Evolutionary conservation across 1,140 invertebrate genomes (phyloP), one percentile per base, ranked within the genome.

Genomic region (Nomia melanderi): DNA sequence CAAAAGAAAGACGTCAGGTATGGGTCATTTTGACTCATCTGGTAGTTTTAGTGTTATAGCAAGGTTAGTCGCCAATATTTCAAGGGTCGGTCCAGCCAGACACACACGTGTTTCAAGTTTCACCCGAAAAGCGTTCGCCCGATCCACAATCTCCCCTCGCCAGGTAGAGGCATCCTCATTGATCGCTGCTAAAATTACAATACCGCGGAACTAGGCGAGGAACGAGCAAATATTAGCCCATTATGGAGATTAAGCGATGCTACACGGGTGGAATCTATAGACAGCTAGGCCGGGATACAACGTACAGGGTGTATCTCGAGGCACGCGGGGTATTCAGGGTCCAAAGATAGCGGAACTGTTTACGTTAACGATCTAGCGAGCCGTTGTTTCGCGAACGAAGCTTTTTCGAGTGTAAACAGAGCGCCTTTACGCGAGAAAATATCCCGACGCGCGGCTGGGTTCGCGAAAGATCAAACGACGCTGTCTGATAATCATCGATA

Each of bases 81-180:
- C n/a, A n/a, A n/a, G n/a, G n/a, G n/a, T n/a, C n/a, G n/a, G n/a
- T n/a, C n/a, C n/a, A n/a, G n/a, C n/a, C n/a, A n/a, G n/a, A n/a
- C n/a, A n/a, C 12, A 39, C 8, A 39, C 36, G 36, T 39, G 41
- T 44, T 17, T 5, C 41, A 44, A 44, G 41, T 44, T 44, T 44
- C 41, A 44, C 20, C 41, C 41, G 6, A 44, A 44, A 44, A 44
- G 41, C 41, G 41, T 17, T 44, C 41, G 41, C 41, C 41, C 14
- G 41, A 44, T 44, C 14, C 41, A 44, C 41, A 17, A 44, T 44
- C 41, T 44, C 41, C 41, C 41, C 41, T 44, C 41, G 41, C 59
- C 59, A 78, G 71, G 71, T 78, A 60, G 77, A 74, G 65, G 77
- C 77, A 74, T 74, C 33, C 71, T n/a, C 62, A 73, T 78, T 78